Conservation (phyloP, 1,140 invertebrate genomes). For the Psilanteris sp. region DNA sequence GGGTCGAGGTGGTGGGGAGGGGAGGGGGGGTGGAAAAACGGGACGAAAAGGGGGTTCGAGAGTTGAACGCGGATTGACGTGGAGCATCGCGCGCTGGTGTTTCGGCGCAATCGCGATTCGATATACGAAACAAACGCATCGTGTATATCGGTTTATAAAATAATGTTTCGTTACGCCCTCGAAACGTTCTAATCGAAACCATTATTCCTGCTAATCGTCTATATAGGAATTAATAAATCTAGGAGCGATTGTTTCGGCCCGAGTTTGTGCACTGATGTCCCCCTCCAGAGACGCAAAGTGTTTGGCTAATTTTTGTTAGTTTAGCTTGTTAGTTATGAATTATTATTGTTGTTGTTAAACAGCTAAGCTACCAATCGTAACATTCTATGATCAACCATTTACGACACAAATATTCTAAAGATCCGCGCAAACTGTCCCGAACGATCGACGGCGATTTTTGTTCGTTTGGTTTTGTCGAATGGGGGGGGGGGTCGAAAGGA, state of each 20-base stretch:
- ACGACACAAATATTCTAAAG: constrained; percentile 39
- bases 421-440: constrained; percentile 19
- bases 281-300: constrained; percentile 39
- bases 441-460: too few relatives aligned
- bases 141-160: constrained; percentile 32
- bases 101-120: constrained; percentile 4
- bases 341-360: too few relatives aligned
- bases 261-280: constrained; percentile 29
- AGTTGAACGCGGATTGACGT: too few relatives aligned
- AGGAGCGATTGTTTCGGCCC: background rate
- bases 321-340: constrained; percentile 12
- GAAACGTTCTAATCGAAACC: constrained; percentile 23
- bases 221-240: background rate
- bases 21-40: too few relatives aligned
- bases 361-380: constrained; percentile 45
- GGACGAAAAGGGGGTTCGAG: too few relatives aligned
- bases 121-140: constrained; percentile 20
- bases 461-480: too few relatives aligned
- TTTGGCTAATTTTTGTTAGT: constrained; percentile 7
- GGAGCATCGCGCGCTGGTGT: constrained; percentile 5
- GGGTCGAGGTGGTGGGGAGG: too few relatives aligned
- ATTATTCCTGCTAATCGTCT: constrained; percentile 12
- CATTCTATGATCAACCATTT: constrained; percentile 42
- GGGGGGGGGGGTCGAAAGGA: too few relatives aligned
- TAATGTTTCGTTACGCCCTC: constrained; percentile 12